Conservation (phyloP, 2,797 vertebrate species). For the Coregonus ussuriensis region DNA sequence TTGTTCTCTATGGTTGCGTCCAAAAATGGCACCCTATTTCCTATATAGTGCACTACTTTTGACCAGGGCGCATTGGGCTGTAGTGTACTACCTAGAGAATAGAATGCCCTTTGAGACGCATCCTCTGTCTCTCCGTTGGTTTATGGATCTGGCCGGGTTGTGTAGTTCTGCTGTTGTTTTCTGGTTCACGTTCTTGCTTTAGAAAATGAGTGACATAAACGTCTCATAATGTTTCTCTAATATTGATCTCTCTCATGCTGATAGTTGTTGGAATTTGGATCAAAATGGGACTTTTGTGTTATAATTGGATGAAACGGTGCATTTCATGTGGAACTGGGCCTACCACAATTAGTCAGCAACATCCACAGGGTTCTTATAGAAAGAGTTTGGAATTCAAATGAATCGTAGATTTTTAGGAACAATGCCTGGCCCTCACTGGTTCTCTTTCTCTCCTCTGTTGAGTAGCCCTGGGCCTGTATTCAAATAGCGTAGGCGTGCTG, state of each 20-base stretch:
- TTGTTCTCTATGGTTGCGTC: background rate
- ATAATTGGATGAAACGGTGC: background rate
- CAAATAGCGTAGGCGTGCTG: background rate
- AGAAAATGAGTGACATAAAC: conserved; percentile 3
- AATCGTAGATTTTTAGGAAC: background rate
- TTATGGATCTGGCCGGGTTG: too few species aligned
- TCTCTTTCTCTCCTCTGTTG: background rate
- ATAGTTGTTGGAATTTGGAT: background rate
- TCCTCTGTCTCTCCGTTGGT: too few species aligned
- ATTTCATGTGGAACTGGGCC: background rate
- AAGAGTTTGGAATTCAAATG: background rate
- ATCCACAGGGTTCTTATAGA: background rate
- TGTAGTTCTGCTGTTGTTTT: too few species aligned
- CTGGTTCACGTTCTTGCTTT: too few species aligned
- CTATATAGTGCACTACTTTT: conserved; percentile 13
- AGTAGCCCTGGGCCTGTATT: background rate
- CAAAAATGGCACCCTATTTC: background rate
- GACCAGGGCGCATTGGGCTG: too few species aligned
- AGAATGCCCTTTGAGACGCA: too few species aligned
- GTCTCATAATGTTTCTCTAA: conserved; percentile 17
- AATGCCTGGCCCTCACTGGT: background rate
- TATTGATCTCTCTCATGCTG: conserved; percentile 29
- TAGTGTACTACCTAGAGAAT: too few species aligned
- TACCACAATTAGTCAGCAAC: background rate
- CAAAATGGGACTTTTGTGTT: background rate